A percentile compares a stretch with the other conserved stretches of the same genome.
phyloP scores from a whole-genome alignment of 2,888 invertebrate species.

The Himalopsyche japonica region DNA sequence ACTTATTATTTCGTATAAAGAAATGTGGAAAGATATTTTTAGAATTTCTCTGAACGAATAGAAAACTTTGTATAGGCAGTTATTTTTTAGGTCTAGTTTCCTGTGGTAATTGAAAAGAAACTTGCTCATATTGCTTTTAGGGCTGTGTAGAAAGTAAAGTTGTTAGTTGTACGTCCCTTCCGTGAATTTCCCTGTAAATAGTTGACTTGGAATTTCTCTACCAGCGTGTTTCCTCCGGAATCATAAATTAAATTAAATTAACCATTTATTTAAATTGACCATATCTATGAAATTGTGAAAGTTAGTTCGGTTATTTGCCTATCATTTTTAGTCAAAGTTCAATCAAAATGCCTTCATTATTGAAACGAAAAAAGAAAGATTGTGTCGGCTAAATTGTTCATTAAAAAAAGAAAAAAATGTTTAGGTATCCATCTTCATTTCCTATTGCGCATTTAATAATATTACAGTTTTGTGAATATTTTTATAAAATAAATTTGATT shows the following conservation, averaged over 20 bases:
- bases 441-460: too few species aligned
- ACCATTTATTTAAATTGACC: neutral
- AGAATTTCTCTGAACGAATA: neutral
- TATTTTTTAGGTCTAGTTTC: neutral
- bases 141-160: neutral
- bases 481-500: too few species aligned
- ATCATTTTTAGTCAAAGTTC: neutral
- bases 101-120: neutral
- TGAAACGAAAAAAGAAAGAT: neutral
- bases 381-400: neutral
- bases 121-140: neutral
- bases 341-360: too few species aligned
- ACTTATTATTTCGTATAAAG: too few species aligned
- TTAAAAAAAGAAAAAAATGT: too few species aligned
- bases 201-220: neutral
- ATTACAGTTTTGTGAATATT: too few species aligned
- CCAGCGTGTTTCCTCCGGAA: neutral
- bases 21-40: too few species aligned
- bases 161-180: neutral
- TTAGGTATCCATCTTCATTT: too few species aligned
- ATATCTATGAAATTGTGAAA: neutral
- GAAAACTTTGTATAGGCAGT: neutral
- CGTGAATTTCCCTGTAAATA: neutral
- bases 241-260: neutral
- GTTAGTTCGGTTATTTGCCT: neutral